These are phyloP conservation scores for Drosophila multiciliata DNA, from an alignment of 2,888 invertebrate genomes.

Conservation along the genomic window DNA sequence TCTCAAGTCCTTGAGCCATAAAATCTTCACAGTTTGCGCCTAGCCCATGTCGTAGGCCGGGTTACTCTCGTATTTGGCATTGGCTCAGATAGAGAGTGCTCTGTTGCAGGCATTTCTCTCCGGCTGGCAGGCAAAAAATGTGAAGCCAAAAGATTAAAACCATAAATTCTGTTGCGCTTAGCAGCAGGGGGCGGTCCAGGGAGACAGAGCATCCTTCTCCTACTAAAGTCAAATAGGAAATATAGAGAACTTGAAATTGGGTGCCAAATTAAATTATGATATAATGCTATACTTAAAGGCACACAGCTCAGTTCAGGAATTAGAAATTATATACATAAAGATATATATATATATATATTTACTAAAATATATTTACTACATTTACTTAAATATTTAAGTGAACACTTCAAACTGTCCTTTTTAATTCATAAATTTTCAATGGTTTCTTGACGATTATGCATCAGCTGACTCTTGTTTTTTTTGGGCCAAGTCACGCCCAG, in stretches of 20 bases:
- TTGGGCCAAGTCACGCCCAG: slow-evolving; percentile 28
- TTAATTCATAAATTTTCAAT: slow-evolving; percentile 6
- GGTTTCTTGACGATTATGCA: slow-evolving; percentile 21
- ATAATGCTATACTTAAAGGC: slow-evolving; percentile 25
- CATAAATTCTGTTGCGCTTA: slow-evolving; percentile 73
- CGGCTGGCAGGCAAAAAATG: slow-evolving; percentile 57
- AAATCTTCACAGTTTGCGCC: slow-evolving; percentile 54
- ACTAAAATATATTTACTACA: background rate
- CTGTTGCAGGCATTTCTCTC: slow-evolving; percentile 51
- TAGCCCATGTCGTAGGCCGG: slow-evolving; percentile 48
- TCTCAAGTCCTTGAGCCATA: slow-evolving; percentile 76
- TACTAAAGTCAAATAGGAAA: slow-evolving; percentile 34
- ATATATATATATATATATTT: background rate
- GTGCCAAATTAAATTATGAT: slow-evolving; percentile 43
- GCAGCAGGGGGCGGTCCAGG: slow-evolving; percentile 22
- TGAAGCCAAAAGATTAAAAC: slow-evolving; percentile 77
- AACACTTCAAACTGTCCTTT: background rate
- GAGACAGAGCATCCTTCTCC: background rate
- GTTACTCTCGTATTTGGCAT: slow-evolving; percentile 44
- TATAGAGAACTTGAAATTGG: slow-evolving; percentile 18
- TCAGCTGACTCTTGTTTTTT: slow-evolving; percentile 21
- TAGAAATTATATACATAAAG: background rate
- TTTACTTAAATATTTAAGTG: background rate
- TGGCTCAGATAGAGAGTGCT: slow-evolving; percentile 26
- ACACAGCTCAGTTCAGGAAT: background rate